phyloP scores from a whole-genome alignment of 2,113 vertebrate genomes.

The Gavia stellata region DNA sequence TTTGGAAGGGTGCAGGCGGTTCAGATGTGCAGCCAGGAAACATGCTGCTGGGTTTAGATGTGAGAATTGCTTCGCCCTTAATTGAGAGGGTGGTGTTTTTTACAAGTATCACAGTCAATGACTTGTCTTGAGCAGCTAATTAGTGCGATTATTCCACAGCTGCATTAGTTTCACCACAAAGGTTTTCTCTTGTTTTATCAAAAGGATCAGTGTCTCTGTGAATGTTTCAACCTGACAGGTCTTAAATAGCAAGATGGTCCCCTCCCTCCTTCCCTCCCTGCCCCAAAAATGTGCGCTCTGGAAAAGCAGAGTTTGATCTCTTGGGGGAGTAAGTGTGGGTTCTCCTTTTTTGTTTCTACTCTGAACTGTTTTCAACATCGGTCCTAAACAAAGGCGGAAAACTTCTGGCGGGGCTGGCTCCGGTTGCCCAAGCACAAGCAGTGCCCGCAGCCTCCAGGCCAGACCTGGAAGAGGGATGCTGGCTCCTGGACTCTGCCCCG shows the following conservation, averaged over 20 bases:
- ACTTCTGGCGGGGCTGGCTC: not conserved
- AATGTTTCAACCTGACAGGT: constrained; percentile 85
- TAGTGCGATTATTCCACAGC: constrained; percentile 96
- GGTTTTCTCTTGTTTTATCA: constrained; percentile 85
- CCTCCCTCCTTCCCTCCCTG: constrained; percentile 13
- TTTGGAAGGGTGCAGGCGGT: not conserved
- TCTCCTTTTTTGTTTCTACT: not conserved
- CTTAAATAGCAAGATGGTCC: constrained; percentile 78
- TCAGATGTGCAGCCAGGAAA: constrained; percentile 26
- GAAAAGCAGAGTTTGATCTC: constrained; percentile 36
- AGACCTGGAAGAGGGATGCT: not conserved
- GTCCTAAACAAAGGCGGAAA: not conserved
- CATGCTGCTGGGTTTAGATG: constrained; percentile 45
- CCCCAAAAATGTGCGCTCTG: not conserved
- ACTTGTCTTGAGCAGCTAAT: constrained; percentile 89
- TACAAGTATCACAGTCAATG: constrained; percentile 70
- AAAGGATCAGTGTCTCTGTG: constrained; percentile 85
- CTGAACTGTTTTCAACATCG: not conserved
- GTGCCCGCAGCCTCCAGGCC: fast-evolving
- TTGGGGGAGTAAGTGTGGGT: not conserved
- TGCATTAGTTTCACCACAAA: constrained; percentile 84
- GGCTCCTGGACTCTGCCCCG: not conserved
- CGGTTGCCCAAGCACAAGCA: fast-evolving
- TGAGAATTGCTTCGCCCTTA: constrained; percentile 68
- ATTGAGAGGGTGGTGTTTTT: constrained; percentile 66